phyloP scores from a whole-genome alignment of 2,797 vertebrate species.

The Alca torda region DNA sequence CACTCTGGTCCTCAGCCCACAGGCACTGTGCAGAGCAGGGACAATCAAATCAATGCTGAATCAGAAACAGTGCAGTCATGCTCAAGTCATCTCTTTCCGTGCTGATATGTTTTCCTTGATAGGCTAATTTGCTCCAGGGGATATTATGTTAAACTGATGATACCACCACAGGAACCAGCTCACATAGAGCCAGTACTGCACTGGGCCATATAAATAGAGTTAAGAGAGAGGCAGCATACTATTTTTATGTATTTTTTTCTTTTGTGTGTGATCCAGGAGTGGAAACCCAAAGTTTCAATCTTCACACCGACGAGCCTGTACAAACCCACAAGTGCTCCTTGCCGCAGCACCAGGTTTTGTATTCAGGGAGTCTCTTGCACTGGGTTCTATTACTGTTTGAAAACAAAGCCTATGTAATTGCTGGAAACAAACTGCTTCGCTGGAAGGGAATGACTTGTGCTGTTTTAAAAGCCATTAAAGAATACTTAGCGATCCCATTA shows the following conservation, averaged over 20 bases:
- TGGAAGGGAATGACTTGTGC: background rate
- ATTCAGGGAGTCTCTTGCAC: background rate
- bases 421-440: constrained; percentile 10
- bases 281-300: background rate
- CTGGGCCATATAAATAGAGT: background rate
- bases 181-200: background rate
- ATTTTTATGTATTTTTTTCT: background rate
- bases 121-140: background rate
- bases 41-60: background rate
- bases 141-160: background rate
- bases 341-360: background rate
- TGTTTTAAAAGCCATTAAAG: constrained; percentile 29
- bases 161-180: background rate
- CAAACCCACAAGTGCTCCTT: background rate
- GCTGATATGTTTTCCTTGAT: background rate
- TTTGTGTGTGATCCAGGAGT: background rate
- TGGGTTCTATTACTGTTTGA: background rate
- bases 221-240: background rate
- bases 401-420: background rate
- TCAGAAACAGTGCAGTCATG: background rate
- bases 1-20: background rate
- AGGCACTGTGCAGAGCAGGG: background rate
- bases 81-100: background rate
- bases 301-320: background rate
- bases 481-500: background rate